These are phyloP conservation scores for Meriones unguiculatus DNA, from an alignment of 2,113 vertebrate genomes.

Conservation along the genomic window DNA sequence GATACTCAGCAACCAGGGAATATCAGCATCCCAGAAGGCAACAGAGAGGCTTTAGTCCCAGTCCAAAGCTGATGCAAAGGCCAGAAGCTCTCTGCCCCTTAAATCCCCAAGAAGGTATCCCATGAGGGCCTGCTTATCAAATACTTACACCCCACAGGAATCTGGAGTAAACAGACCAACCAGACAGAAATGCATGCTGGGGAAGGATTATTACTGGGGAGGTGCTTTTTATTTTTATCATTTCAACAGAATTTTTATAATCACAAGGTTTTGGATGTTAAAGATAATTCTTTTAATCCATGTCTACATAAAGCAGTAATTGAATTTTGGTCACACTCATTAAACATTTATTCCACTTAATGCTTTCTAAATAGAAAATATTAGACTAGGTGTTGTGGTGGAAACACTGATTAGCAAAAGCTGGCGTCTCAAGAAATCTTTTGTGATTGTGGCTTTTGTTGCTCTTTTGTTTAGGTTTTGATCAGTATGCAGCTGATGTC, in stretches of 20 bases:
- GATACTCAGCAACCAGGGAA: background rate
- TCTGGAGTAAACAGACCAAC: background rate
- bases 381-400: background rate
- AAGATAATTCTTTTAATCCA: background rate
- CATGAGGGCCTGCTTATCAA: background rate
- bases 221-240: background rate
- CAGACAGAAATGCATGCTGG: background rate
- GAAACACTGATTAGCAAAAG: background rate
- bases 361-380: conserved; percentile 9
- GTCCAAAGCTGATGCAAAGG: background rate
- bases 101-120: background rate
- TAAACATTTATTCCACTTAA: background rate
- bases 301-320: background rate
- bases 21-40: background rate
- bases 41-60: background rate
- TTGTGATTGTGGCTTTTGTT: conserved; percentile 31
- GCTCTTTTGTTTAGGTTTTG: conserved; percentile 89
- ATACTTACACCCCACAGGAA: background rate
- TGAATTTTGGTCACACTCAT: background rate
- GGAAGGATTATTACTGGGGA: background rate
- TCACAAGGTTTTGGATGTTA: conserved; percentile 1
- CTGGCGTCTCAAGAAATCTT: background rate
- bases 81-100: background rate
- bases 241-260: background rate
- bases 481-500: conserved; percentile 98